Conservation (phyloP, 1,140 invertebrate genomes). For the Daktulosphaira vitifoliae region DNA sequence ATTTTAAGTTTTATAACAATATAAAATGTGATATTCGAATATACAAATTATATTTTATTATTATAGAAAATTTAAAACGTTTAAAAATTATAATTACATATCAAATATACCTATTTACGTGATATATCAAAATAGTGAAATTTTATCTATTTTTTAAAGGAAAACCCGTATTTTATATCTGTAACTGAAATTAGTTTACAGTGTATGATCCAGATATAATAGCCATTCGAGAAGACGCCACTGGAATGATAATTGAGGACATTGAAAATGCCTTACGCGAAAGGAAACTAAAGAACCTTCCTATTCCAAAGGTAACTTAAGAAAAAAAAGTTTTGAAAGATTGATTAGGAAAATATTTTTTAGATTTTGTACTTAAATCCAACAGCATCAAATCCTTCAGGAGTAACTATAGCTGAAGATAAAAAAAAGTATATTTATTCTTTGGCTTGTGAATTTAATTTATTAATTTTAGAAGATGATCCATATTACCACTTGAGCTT, state of each 20-base stretch:
- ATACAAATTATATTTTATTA: too few species aligned
- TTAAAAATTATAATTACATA: too few species aligned
- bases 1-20: too few species aligned
- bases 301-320: conserved; percentile 24
- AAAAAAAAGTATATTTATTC: conserved; percentile 62
- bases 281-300: conserved; percentile 6
- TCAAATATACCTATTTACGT: too few species aligned
- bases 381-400: conserved; percentile 61
- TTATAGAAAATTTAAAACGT: too few species aligned
- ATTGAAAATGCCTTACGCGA: not conserved
- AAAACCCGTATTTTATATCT: too few species aligned
- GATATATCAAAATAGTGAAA: too few species aligned
- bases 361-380: conserved; percentile 54
- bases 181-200: too few species aligned
- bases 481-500: conserved; percentile 72
- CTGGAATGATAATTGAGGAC: not conserved
- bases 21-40: too few species aligned
- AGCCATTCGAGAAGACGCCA: not conserved
- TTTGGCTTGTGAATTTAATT: conserved; percentile 64
- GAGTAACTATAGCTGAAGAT: conserved; percentile 54
- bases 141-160: too few species aligned
- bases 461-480: conserved; percentile 72
- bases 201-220: not conserved
- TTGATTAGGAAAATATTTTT: too few species aligned
- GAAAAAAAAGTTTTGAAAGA: too few species aligned